phyloP scores from a whole-genome alignment of 2,888 invertebrate genomes.

The Pantelozetes paolii region DNA sequence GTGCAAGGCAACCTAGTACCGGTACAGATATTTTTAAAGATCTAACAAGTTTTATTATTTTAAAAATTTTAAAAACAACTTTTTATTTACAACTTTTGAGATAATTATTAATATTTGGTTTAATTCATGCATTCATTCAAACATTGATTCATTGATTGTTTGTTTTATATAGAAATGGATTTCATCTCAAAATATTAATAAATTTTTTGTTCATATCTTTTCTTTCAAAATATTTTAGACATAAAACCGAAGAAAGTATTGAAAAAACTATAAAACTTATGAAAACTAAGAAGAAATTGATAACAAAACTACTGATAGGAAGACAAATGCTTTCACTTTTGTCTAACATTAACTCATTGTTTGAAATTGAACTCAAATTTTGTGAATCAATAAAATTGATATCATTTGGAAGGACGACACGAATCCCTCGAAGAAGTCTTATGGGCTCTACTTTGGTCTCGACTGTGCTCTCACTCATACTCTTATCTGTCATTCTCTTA shows the following conservation, averaged over 20 bases:
- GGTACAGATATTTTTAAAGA: too few relatives aligned
- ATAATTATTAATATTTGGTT: too few relatives aligned
- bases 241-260: background rate
- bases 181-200: background rate
- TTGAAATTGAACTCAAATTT: slow-evolving; percentile 33
- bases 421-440: slow-evolving; percentile 63
- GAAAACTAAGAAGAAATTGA: slow-evolving; percentile 8
- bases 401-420: slow-evolving; percentile 67
- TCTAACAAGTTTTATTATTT: too few relatives aligned
- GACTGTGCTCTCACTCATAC: background rate
- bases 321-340: background rate
- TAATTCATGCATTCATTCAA: too few relatives aligned
- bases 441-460: slow-evolving; percentile 58
- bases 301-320: background rate
- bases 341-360: slow-evolving; percentile 9
- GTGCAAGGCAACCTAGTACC: too few relatives aligned
- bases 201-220: background rate
- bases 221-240: background rate
- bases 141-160: too few relatives aligned
- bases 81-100: too few relatives aligned
- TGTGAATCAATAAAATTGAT: slow-evolving; percentile 52
- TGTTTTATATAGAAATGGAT: too few relatives aligned
- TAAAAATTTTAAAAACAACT: too few relatives aligned
- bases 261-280: background rate
- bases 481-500: background rate